phyloP scores from a whole-genome alignment of 2,888 invertebrate species.

The Cosmorhoe ocellata region DNA sequence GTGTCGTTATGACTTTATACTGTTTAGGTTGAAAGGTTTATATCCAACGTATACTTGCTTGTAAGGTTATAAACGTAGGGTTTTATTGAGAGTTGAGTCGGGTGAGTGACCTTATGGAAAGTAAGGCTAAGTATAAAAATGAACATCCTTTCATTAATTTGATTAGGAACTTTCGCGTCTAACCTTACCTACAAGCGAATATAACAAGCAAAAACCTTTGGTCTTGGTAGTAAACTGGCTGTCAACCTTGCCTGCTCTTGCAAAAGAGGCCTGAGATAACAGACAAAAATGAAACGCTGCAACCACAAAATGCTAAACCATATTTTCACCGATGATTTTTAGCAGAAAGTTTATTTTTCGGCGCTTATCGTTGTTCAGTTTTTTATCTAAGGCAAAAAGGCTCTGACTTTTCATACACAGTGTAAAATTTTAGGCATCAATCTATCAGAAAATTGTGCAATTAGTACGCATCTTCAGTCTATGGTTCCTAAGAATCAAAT shows the following conservation, averaged over 20 bases:
- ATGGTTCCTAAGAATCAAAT: too few relatives aligned
- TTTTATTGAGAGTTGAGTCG: constrained; percentile 11
- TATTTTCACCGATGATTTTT: constrained; percentile 11
- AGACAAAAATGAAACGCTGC: constrained; percentile 20
- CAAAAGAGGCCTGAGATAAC: constrained; percentile 14
- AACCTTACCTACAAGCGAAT: too few relatives aligned
- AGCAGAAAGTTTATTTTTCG: neutral
- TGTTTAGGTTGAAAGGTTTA: constrained; percentile 22
- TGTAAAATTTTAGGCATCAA: too few relatives aligned
- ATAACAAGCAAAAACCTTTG: too few relatives aligned
- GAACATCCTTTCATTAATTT: too few relatives aligned
- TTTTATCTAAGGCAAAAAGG: too few relatives aligned
- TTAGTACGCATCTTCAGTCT: too few relatives aligned
- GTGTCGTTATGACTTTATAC: constrained; percentile 35
- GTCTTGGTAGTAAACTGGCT: neutral
- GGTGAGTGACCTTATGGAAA: neutral
- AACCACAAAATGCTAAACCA: constrained; percentile 19
- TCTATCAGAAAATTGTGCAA: too few relatives aligned
- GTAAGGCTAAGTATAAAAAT: neutral
- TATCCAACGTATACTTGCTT: constrained; percentile 6
- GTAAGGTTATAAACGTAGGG: constrained; percentile 6
- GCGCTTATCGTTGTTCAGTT: neutral
- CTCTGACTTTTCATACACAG: too few relatives aligned
- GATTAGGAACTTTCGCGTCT: too few relatives aligned
- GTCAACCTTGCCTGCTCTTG: neutral